These are phyloP conservation scores for Delia radicum DNA, from an alignment of 1,140 invertebrate genomes.

Conservation along the genomic window DNA sequence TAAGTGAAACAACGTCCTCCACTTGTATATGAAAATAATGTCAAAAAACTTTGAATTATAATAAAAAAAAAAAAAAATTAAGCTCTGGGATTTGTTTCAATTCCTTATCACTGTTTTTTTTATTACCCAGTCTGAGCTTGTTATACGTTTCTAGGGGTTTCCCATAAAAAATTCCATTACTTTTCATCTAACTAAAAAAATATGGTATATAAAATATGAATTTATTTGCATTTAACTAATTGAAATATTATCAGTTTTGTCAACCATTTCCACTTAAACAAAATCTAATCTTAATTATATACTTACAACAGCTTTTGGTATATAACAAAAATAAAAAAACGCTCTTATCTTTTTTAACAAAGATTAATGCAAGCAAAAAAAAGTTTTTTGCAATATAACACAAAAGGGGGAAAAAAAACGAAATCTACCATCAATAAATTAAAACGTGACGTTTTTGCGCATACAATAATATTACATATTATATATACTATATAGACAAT, in stretches of 20 bases:
- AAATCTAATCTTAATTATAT: conserved; percentile 1
- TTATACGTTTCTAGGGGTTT: too few relatives aligned
- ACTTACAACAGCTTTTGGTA: neutral
- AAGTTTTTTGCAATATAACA: neutral
- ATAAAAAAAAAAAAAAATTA: too few relatives aligned
- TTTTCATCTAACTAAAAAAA: too few relatives aligned
- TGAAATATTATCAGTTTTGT: neutral
- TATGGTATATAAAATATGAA: too few relatives aligned
- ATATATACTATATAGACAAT: too few relatives aligned
- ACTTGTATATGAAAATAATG: too few relatives aligned
- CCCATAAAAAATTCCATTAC: too few relatives aligned
- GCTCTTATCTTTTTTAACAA: neutral
- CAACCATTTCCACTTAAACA: neutral
- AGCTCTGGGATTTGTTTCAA: too few relatives aligned
- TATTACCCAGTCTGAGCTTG: too few relatives aligned
- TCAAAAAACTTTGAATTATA: too few relatives aligned
- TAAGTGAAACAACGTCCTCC: too few relatives aligned
- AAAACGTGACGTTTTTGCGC: neutral
- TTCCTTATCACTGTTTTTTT: too few relatives aligned
- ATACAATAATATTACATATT: neutral
- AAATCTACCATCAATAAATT: neutral
- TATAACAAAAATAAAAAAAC: neutral
- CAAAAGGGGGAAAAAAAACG: neutral
- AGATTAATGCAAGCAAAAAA: neutral
- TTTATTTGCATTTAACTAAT: neutral